Evolutionary conservation across 2,113 vertebrate genomes (phyloP).

Genomic region (Tetrax tetrax): DNA sequence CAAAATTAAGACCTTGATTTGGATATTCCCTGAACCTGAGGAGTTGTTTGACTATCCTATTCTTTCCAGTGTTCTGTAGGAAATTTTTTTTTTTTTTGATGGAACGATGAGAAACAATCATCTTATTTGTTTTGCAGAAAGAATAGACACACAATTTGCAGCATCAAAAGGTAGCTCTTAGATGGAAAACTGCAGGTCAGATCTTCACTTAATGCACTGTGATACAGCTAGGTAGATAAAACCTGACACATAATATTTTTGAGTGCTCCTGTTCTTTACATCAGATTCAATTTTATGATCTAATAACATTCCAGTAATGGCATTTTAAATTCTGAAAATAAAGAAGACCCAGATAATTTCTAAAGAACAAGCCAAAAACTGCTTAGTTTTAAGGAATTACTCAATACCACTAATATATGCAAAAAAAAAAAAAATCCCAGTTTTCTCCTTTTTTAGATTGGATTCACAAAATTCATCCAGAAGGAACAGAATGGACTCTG

Average conservation of each 20-base stretch:
- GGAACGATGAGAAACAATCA: not conserved
- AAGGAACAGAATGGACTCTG: not conserved
- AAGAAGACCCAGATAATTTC: not conserved
- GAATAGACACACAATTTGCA: not conserved
- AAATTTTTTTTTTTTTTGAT: not conserved
- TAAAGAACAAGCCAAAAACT: not conserved
- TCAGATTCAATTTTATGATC: not conserved
- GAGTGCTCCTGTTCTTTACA: not conserved
- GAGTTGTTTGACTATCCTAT: not conserved
- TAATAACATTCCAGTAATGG: not conserved
- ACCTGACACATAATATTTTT: not conserved
- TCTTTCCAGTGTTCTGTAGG: not conserved
- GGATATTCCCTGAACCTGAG: not conserved
- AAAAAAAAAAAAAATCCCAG: accelerated
- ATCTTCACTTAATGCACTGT: not conserved
- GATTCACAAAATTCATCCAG: not conserved
- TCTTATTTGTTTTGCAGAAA: not conserved
- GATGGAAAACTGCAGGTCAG: not conserved
- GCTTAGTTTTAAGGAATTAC: not conserved
- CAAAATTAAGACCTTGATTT: not conserved
- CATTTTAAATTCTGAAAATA: conserved; percentile 3
- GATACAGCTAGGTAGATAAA: not conserved
- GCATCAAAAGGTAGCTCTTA: not conserved
- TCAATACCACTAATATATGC: not conserved
- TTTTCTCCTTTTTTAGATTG: not conserved